These are phyloP conservation scores for Lampropteryx suffumata DNA, from an alignment of 2,888 invertebrate species.

Conservation along the genomic window DNA sequence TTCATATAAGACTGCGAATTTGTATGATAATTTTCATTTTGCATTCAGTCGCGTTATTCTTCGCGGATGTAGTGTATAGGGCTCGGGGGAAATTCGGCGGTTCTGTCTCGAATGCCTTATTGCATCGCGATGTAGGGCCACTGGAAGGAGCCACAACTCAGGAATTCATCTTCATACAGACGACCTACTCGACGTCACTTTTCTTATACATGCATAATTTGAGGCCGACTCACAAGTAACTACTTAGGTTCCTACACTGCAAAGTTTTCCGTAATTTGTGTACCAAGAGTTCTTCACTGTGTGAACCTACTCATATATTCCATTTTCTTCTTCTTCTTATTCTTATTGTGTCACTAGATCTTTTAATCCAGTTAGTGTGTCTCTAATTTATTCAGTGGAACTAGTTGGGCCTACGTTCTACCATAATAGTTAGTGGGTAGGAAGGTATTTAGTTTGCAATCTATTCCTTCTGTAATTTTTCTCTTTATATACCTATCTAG, in stretches of 20 bases:
- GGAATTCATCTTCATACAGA: conserved; percentile 19
- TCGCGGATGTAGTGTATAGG: conserved; percentile 72
- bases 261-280: background rate
- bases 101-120: conserved; percentile 60
- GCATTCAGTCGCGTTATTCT: conserved; percentile 77
- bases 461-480: too few relatives aligned
- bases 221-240: background rate
- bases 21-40: conserved; percentile 83
- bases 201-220: background rate
- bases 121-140: conserved; percentile 37
- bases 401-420: too few relatives aligned
- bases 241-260: background rate
- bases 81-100: conserved; percentile 77
- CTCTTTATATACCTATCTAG: too few relatives aligned
- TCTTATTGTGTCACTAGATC: too few relatives aligned
- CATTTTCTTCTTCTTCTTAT: too few relatives aligned
- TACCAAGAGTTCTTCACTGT: background rate
- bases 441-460: too few relatives aligned
- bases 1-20: conserved; percentile 77
- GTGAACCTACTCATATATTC: too few relatives aligned
- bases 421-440: too few relatives aligned
- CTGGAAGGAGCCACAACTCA: conserved; percentile 28
- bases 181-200: background rate
- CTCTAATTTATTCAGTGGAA: too few relatives aligned
- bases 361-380: too few relatives aligned